Evolutionary conservation across 2,888 invertebrate genomes (phyloP), one percentile per base, ranked within the genome.

Genomic region (Patella pellucida): DNA sequence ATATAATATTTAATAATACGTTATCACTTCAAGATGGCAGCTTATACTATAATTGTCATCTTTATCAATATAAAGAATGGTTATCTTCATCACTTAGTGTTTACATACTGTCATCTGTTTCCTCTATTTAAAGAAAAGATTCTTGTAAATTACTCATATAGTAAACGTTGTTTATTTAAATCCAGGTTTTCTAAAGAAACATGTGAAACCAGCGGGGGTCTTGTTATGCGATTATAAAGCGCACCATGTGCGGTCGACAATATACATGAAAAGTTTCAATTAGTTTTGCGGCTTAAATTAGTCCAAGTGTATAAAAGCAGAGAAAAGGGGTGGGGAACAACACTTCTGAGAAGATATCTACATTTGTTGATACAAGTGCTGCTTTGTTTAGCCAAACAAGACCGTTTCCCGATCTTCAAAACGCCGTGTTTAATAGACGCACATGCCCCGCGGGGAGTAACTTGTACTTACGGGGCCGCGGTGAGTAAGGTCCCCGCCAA

Each of bases 71-170:
- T 23, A 62, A 62, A 62, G 41, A 41, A 41, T 41, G 41, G 41
- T 41, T 41, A 41, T 41, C 41, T 41, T 62, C 62, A 23, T 62
- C 23, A 19, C 1, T 19, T 19, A 23, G 12, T 62, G 62, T 62
- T 62, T 62, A 62, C 62, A 62, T 9, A 23, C 23, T 62, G 11
- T 62, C 62, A 62, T 62, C 62, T 62, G 62, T 19, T 62, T 62
- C 62, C 23, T 62, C 23, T 41, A 41, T 41, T 41, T 41, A 41
- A 41, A 41, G 41, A 41, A 41, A 16, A 19, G 14, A 19, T 23
- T 62, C 62, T 12, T 62, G 62, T 62, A 62, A 19, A 62, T 62
- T 62, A 62, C 62, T 62, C 62, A 62, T 62, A 62, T 62, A 62
- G 23, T 11, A 62, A 62, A 62, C 62, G 23, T 23, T 62, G 62